A percentile compares a stretch with the other conserved stretches of the same genome.
Conservation (phyloP, 2,113 vertebrate species). For the Semicossyphus pulcher region DNA sequence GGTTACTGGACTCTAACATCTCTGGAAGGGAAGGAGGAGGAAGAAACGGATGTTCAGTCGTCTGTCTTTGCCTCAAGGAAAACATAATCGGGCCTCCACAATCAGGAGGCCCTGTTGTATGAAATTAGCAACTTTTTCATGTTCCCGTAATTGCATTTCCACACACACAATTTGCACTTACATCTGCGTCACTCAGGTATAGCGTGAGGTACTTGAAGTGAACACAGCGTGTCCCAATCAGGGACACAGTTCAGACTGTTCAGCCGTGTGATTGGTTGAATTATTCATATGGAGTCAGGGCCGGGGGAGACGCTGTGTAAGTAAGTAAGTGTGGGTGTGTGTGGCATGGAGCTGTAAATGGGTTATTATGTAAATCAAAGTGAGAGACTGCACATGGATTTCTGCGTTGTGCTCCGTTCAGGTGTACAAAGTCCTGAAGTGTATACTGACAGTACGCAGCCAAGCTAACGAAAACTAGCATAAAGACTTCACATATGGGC, state of each 20-base stretch:
- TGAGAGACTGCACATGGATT: constrained; percentile 21
- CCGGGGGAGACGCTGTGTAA: constrained; percentile 30
- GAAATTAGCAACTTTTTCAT: constrained; percentile 2
- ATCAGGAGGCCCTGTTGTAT: background rate
- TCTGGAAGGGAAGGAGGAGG: constrained; percentile 82
- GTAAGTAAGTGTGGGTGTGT: constrained; percentile 39
- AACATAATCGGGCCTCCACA: background rate
- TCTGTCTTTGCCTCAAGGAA: background rate
- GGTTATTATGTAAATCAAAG: constrained; percentile 59
- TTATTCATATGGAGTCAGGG: constrained; percentile 72
- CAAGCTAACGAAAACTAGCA: constrained; percentile 13
- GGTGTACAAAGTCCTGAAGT: background rate
- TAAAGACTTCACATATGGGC: background rate
- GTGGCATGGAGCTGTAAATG: constrained; percentile 42
- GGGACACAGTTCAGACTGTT: constrained; percentile 64
- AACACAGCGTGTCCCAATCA: constrained; percentile 76
- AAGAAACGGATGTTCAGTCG: no score
- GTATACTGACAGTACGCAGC: background rate
- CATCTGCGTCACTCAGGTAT: constrained; percentile 57
- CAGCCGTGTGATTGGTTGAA: constrained; percentile 80
- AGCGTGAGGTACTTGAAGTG: constrained; percentile 63
- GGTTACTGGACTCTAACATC: constrained; percentile 95
- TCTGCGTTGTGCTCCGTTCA: background rate
- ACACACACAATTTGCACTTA: constrained; percentile 20
- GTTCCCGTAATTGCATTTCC: constrained; percentile 29